A percentile compares a stretch with the other conserved stretches of the same genome.
phyloP scores from a whole-genome alignment of 2,113 vertebrate genomes.

The Ceyx margarethae region DNA sequence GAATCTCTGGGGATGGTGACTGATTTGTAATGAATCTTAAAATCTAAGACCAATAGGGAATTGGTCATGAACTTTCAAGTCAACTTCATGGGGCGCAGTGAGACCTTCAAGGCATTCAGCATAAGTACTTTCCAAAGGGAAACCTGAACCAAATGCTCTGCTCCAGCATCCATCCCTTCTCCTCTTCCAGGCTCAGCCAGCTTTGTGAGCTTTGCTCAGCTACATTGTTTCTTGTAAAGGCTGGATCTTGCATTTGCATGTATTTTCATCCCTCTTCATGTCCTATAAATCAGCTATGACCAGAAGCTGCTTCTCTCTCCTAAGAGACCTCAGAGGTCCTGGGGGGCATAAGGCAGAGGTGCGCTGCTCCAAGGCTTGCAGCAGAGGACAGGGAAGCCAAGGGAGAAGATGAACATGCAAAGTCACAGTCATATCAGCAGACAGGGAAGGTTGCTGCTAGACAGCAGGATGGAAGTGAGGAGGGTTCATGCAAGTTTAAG shows the following conservation, averaged over 20 bases:
- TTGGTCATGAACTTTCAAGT: not conserved
- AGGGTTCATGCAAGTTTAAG: not conserved
- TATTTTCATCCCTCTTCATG: not conserved
- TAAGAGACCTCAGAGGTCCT: fast-evolving
- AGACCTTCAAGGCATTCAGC: not conserved
- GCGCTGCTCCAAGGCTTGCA: not conserved
- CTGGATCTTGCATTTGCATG: not conserved
- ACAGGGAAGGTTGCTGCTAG: not conserved
- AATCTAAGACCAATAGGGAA: not conserved
- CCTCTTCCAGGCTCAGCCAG: not conserved
- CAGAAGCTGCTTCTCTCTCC: not conserved
- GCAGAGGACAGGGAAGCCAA: not conserved
- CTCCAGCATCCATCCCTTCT: not conserved
- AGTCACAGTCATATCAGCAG: not conserved
- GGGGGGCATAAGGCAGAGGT: not conserved
- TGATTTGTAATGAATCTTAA: not conserved
- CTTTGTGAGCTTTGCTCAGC: not conserved
- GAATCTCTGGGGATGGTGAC: not conserved
- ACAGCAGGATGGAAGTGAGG: not conserved
- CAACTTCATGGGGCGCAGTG: not conserved
- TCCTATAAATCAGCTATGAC: not conserved
- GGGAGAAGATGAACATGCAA: not conserved
- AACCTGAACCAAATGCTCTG: not conserved
- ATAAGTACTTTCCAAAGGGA: not conserved
- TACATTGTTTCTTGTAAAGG: not conserved